These are phyloP conservation scores for Hartigia nigra DNA, from an alignment of 2,888 invertebrate species.

Conservation along the genomic window DNA sequence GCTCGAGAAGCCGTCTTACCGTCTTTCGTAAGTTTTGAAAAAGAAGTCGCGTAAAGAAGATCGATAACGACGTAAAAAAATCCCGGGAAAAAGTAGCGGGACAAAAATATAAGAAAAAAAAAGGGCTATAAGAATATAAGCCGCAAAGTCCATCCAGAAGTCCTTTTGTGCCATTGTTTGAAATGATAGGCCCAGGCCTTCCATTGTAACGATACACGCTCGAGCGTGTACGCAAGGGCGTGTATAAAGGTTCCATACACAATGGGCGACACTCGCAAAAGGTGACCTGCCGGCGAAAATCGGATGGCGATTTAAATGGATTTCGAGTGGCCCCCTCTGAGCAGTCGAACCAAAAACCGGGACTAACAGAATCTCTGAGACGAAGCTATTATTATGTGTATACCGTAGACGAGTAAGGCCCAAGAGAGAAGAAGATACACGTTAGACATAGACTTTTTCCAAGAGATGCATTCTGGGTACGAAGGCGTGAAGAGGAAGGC, in stretches of 20 bases:
- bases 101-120: background rate
- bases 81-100: background rate
- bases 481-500: slow-evolving; percentile 56
- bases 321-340: slow-evolving; percentile 43
- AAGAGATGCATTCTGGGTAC: slow-evolving; percentile 16
- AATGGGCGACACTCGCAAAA: slow-evolving; percentile 12
- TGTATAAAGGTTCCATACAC: background rate
- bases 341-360: background rate
- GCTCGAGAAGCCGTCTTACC: background rate
- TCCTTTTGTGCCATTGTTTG: slow-evolving; percentile 1
- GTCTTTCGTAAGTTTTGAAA: background rate
- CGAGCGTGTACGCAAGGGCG: slow-evolving; percentile 5
- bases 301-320: slow-evolving; percentile 58
- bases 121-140: background rate
- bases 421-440: background rate
- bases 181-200: background rate
- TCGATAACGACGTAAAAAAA: background rate
- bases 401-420: background rate
- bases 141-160: slow-evolving; percentile 6
- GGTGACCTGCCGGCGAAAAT: slow-evolving; percentile 36
- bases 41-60: background rate
- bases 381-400: background rate
- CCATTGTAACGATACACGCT: slow-evolving; percentile 2
- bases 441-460: background rate
- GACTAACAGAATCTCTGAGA: background rate